Percentiles rank a stretch among this genome's conserved stretches.
Conservation (phyloP, 1,140 invertebrate species). For the Diabrotica undecimpunctata region DNA sequence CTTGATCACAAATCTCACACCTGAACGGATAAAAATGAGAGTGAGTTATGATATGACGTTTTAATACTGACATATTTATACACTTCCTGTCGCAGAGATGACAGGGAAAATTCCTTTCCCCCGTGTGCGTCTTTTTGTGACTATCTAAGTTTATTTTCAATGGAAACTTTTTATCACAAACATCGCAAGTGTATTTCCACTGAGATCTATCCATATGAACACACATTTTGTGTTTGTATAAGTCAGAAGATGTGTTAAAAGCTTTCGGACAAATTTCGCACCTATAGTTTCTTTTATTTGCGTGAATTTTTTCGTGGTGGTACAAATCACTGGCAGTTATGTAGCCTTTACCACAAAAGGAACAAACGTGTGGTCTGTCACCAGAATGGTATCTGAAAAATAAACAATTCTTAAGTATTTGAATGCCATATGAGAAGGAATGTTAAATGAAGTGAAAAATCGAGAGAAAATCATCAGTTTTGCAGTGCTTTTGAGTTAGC, state of each 20-base stretch:
- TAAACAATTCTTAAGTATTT: neutral
- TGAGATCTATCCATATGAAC: slow-evolving; percentile 33
- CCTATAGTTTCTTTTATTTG: slow-evolving; percentile 36
- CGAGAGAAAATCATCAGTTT: too few species aligned
- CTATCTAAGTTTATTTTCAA: slow-evolving; percentile 38
- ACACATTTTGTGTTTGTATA: slow-evolving; percentile 40
- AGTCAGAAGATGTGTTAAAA: slow-evolving; percentile 39
- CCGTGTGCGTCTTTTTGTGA: slow-evolving; percentile 40
- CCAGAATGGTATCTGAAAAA: slow-evolving; percentile 38
- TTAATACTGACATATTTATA: slow-evolving; percentile 31
- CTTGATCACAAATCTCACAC: slow-evolving; percentile 27
- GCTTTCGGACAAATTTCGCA: slow-evolving; percentile 36
- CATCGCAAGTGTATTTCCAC: slow-evolving; percentile 37
- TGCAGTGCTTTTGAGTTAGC: neutral
- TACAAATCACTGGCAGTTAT: slow-evolving; percentile 38
- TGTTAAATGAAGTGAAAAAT: too few species aligned
- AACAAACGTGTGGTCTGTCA: slow-evolving; percentile 60
- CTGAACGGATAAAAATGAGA: slow-evolving; percentile 31
- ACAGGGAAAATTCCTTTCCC: slow-evolving; percentile 42
- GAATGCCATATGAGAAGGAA: too few species aligned
- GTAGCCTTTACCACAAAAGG: slow-evolving; percentile 69
- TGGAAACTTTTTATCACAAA: slow-evolving; percentile 33
- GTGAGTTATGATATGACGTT: slow-evolving; percentile 35
- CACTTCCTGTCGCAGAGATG: slow-evolving; percentile 39
- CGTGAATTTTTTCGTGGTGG: slow-evolving; percentile 40